phyloP scores from a whole-genome alignment of 2,113 vertebrate genomes.

The Hippocampus guttulatus region DNA sequence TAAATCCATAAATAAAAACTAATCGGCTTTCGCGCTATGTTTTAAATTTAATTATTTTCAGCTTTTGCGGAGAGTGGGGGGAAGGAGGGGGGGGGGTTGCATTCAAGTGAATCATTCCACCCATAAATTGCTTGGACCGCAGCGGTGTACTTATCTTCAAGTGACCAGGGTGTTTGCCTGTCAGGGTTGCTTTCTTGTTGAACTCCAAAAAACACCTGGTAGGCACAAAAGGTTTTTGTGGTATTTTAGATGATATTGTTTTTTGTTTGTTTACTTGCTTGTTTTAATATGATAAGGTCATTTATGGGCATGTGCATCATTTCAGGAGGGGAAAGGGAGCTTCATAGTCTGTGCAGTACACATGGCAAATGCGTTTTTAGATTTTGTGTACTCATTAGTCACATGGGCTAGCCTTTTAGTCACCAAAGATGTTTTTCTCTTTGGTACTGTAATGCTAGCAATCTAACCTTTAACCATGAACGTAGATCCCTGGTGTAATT shows the following conservation, averaged over 20 bases:
- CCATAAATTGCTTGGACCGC: constrained; percentile 17
- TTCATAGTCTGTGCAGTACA: neutral
- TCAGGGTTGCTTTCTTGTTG: constrained; percentile 24
- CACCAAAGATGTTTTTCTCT: neutral
- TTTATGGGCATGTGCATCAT: constrained; percentile 11
- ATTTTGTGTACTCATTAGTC: constrained; percentile 12
- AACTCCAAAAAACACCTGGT: constrained; percentile 31
- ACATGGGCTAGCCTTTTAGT: neutral
- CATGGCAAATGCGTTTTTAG: constrained; percentile 1
- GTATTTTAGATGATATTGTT: neutral
- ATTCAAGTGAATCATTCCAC: constrained; percentile 19
- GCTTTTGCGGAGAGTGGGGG: neutral
- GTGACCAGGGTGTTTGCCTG: constrained; percentile 37
- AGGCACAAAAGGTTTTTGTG: constrained; percentile 49
- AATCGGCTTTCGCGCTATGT: constrained; percentile 3
- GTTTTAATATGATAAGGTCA: neutral
- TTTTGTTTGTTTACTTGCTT: neutral
- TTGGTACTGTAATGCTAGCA: neutral
- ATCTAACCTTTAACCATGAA: neutral
- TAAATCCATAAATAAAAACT: neutral
- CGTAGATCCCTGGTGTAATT: neutral
- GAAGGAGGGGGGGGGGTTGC: neutral
- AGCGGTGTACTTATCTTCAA: constrained; percentile 11
- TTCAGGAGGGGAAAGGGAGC: neutral
- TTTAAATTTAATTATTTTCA: neutral